Conservation (phyloP, 2,113 vertebrate genomes). For the Tamias sibiricus region DNA sequence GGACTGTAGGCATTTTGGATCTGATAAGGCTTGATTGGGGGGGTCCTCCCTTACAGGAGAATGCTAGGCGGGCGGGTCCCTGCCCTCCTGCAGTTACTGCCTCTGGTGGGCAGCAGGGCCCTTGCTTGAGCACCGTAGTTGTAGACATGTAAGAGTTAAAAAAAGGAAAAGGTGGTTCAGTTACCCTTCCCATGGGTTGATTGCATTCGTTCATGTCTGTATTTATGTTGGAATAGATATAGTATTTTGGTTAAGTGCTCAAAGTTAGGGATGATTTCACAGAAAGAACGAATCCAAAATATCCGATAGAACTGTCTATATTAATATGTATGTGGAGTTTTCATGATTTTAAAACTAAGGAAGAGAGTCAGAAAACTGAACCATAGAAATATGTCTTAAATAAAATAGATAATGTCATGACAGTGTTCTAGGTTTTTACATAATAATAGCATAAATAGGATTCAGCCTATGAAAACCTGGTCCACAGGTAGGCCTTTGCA, state of each 20-base stretch:
- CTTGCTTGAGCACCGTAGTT: background rate
- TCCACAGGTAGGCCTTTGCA: background rate
- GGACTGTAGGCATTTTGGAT: background rate
- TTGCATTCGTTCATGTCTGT: background rate
- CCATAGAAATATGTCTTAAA: background rate
- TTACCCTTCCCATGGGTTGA: background rate
- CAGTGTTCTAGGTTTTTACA: background rate
- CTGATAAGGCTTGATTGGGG: background rate
- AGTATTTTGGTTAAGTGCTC: background rate
- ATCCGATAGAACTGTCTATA: background rate
- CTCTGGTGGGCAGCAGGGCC: too few relatives aligned
- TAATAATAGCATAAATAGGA: background rate
- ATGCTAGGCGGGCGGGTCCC: background rate
- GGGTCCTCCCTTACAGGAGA: background rate
- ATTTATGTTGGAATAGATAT: background rate
- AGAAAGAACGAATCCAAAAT: conserved; percentile 4
- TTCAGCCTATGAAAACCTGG: background rate
- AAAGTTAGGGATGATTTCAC: background rate
- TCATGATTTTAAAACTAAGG: background rate
- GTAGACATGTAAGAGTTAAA: background rate
- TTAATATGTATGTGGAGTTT: background rate
- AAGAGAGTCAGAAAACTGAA: background rate
- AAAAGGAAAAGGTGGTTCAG: background rate
- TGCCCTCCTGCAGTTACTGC: background rate
- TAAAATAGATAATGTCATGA: background rate